Conservation (phyloP, 2,113 vertebrate genomes). For the Apodemus speciosus region DNA sequence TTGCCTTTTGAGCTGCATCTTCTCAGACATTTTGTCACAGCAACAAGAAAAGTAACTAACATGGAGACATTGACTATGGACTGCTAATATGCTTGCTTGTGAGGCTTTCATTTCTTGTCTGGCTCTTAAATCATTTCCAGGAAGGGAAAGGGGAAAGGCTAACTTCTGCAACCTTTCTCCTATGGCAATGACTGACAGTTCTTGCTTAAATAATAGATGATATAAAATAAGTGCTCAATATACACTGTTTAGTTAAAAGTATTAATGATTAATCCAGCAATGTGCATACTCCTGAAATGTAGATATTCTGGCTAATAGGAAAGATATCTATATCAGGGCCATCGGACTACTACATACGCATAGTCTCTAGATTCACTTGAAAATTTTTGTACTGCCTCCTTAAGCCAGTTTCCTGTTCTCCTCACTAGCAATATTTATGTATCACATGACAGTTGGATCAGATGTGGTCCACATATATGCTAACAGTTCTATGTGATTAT, state of each 20-base stretch:
- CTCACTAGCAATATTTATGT: background rate
- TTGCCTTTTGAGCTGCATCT: background rate
- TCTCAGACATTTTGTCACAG: background rate
- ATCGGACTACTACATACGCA: background rate
- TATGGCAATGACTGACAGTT: background rate
- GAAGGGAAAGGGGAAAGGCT: constrained; percentile 16
- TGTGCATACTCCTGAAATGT: background rate
- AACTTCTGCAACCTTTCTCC: background rate
- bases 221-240: constrained; percentile 33
- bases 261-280: constrained; percentile 5
- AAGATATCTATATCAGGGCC: constrained; percentile 5
- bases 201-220: constrained; percentile 27
- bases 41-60: background rate
- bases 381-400: background rate
- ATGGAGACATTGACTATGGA: background rate
- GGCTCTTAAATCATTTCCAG: constrained; percentile 24
- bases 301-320: constrained; percentile 12
- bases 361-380: constrained; percentile 14
- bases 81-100: background rate
- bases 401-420: background rate
- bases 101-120: background rate
- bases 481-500: background rate
- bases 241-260: background rate
- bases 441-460: background rate
- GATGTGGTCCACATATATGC: background rate